Evolutionary conservation across 2,113 vertebrate species (phyloP), one percentile per base, ranked within the genome.

Genomic region (Macaca mulatta): DNA sequence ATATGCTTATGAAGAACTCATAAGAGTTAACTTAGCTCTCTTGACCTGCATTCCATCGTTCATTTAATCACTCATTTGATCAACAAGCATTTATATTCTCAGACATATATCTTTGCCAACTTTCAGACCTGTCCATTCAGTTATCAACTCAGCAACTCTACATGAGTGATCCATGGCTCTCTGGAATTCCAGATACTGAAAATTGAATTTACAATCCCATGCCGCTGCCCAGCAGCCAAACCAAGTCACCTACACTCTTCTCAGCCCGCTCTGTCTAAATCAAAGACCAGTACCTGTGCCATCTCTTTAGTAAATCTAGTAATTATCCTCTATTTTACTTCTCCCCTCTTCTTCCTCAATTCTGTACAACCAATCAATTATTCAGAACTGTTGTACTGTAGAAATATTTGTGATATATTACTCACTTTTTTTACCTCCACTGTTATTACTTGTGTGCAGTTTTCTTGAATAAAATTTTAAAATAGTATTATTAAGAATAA

Each of bases 21-120:
- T 94, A 50, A 89, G 27, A 52, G 57, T 77, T 96, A 93, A 70
- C 80, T 59, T 86, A 64, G 57, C 69, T 96, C 38, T 69, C 23
- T 78, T 87, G 95, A 89, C 67, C 40, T 38, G 30, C 25, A 81
- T 50, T 72, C 69, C 86, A 27, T 22, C 43, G 52, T 92, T 80
- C 70, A 55, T 75, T 84, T 85, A 64, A 79, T 78, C 59, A 78
- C 43, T 75, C n/a, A 61, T 85, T 95, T 90, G 70, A 50, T 94
- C 61, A 57, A 80, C 32, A 89, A 89, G 75, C 48, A 80, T 72
- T 89, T 84, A 43, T 35, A 83, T 32, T 70, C 40, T 67, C 14
- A 84, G 32, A 52, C 38, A 52, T 45, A 3, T 3, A 90, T 82
- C 18, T 70, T 90, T 55, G 43, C 70, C 69, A 64, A 52, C 59